Base-by-base conservation (phyloP, 1,140 invertebrate genomes). In the Drosophila ironensis region DNA sequence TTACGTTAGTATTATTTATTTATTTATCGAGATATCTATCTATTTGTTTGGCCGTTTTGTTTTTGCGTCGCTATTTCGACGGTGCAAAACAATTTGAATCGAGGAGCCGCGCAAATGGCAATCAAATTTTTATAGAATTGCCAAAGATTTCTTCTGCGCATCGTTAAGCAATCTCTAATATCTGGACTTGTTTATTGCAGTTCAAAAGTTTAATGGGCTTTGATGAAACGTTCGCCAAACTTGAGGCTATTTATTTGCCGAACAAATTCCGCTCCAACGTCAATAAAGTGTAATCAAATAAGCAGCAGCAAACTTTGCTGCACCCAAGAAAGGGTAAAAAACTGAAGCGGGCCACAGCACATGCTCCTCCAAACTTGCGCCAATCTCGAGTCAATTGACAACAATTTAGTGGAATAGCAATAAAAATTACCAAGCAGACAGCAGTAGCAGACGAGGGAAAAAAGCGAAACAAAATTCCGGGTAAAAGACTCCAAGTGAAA, bases 331-430 rank as follows among this genome's bases (percentile, higher is more conserved):
- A 30, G 40, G 22, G 40, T 19, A 17, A 61, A 67, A 68, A 57
- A n/a, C n/a, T n/a, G n/a, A n/a, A n/a, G n/a, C 38, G 44, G 44
- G 52, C 37, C 41, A 44, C 44, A 24, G 28, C 51, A 72, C 44
- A 50, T 54, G 42, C 30, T 70, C n/a, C n/a, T n/a, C 22, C 28
- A 47, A 60, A 74, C 53, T 74, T 73, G 71, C 52, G 47, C 52
- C 53, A 74, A 74, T 9, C 46, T 51, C 54, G 19, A 71, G 47
- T 74, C 71, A 74, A 74, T 74, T 74, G 71, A 74, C 71, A 71
- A 71, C 68, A 74, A 73, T 73, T 74, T 74, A 74, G 61, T 40
- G 71, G 61, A 74, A 53, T 50, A 46, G 71, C 71, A 69, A 74
- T 68, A 74, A 74, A 71, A 71, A 61, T 71, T 60, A 71, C 54